phyloP scores from a whole-genome alignment of 2,888 invertebrate species.

The Xylophagus ater region DNA sequence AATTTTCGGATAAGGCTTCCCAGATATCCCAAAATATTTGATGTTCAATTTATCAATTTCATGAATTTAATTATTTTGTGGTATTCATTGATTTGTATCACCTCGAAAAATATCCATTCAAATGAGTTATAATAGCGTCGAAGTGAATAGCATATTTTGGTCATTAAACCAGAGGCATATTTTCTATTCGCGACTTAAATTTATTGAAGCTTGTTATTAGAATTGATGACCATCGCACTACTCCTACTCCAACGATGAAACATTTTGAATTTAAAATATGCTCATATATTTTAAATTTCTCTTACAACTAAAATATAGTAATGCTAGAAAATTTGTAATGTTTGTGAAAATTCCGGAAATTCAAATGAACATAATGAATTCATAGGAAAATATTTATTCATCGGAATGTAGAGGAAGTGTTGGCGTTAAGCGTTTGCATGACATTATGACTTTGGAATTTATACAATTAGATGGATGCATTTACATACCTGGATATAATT shows the following conservation, averaged over 20 bases:
- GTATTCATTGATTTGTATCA: background rate
- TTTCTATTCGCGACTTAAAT: conserved; percentile 9
- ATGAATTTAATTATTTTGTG: no score
- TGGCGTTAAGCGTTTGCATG: conserved; percentile 5
- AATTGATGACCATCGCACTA: conserved; percentile 8
- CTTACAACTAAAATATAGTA: background rate
- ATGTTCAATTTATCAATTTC: no score
- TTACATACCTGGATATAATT: no score
- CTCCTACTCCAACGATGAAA: background rate
- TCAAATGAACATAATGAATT: conserved; percentile 11
- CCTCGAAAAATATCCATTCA: background rate
- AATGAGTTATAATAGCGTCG: background rate
- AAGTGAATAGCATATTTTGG: conserved; percentile 6
- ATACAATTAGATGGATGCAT: no score
- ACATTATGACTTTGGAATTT: background rate
- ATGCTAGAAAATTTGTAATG: no score
- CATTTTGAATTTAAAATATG: background rate
- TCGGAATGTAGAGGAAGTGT: conserved; percentile 8
- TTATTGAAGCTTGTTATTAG: conserved; percentile 11
- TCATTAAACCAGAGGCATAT: conserved; percentile 10
- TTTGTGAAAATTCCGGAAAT: conserved; percentile 3
- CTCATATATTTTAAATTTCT: background rate
- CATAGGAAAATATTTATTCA: conserved; percentile 11
- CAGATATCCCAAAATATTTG: no score
- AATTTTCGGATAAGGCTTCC: no score